phyloP scores from a whole-genome alignment of 2,797 vertebrate genomes.

The Sibirionetta formosa region DNA sequence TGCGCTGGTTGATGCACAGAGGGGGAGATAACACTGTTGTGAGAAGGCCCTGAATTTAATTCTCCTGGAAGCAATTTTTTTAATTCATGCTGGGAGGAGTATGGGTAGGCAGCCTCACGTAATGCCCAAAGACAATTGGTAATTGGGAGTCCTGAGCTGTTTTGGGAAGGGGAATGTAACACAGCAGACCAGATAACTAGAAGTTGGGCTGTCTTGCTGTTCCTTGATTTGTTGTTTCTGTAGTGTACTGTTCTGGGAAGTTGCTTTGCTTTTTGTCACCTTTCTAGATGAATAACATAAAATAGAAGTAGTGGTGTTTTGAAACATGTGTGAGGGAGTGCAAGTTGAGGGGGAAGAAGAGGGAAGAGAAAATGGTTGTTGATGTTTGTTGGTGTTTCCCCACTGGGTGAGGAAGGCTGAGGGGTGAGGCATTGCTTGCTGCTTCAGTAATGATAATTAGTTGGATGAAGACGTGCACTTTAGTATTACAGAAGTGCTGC shows the following conservation, averaged over 20 bases:
- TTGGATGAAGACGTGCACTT: background rate
- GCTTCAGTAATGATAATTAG: background rate
- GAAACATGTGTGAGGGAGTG: background rate
- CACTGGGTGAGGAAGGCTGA: background rate
- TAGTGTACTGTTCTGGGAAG: background rate
- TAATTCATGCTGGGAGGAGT: background rate
- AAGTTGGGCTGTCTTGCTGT: background rate
- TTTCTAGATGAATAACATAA: too few species aligned
- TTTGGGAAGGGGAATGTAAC: background rate
- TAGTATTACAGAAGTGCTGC: background rate
- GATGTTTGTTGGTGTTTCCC: background rate
- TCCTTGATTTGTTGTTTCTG: background rate
- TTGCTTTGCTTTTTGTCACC: background rate
- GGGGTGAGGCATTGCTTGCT: background rate
- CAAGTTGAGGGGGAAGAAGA: too few species aligned
- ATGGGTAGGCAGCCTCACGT: too few species aligned
- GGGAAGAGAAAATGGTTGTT: accelerated
- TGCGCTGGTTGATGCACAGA: background rate
- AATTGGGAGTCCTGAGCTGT: background rate
- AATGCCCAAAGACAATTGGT: background rate
- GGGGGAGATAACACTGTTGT: background rate
- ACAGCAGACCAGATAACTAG: background rate
- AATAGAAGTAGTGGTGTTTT: background rate
- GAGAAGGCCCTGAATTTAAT: background rate
- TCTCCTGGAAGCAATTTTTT: background rate